phyloP scores from a whole-genome alignment of 2,888 invertebrate genomes.

The Lissonota sp. region DNA sequence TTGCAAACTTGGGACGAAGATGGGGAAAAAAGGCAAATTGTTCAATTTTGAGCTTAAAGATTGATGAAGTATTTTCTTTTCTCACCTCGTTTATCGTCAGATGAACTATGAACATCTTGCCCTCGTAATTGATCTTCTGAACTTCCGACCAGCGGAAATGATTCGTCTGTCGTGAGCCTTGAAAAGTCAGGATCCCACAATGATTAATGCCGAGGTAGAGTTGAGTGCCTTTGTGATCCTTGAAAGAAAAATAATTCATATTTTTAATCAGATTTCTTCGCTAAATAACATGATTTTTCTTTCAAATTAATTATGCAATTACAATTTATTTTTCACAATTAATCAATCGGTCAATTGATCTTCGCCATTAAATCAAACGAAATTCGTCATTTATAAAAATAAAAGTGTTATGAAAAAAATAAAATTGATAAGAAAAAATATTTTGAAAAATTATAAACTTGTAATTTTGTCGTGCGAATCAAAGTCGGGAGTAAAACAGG shows the following conservation, averaged over 20 bases:
- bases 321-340: no score
- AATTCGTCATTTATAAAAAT: no score
- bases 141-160: slow-evolving; percentile 98
- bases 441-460: not conserved
- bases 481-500: slow-evolving; percentile 2
- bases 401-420: slow-evolving; percentile 63
- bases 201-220: slow-evolving; percentile 98
- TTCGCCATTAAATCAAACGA: no score
- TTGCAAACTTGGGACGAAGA: no score
- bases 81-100: slow-evolving; percentile 95
- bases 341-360: no score
- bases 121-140: slow-evolving; percentile 98
- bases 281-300: no score
- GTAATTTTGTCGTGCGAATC: slow-evolving; percentile 34
- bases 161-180: slow-evolving; percentile 95
- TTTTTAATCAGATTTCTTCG: no score
- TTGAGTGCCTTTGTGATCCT: slow-evolving; percentile 97
- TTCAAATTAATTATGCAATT: no score
- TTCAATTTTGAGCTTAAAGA: not conserved
- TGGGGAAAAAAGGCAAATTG: no score
- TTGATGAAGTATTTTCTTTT: not conserved
- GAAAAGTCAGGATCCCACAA: slow-evolving; percentile 97
- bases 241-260: slow-evolving; percentile 52
- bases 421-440: slow-evolving; percentile 23
- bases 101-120: slow-evolving; percentile 98